These are phyloP conservation scores for Hermetia illucens DNA, from an alignment of 1,140 invertebrate genomes.

Conservation along the genomic window DNA sequence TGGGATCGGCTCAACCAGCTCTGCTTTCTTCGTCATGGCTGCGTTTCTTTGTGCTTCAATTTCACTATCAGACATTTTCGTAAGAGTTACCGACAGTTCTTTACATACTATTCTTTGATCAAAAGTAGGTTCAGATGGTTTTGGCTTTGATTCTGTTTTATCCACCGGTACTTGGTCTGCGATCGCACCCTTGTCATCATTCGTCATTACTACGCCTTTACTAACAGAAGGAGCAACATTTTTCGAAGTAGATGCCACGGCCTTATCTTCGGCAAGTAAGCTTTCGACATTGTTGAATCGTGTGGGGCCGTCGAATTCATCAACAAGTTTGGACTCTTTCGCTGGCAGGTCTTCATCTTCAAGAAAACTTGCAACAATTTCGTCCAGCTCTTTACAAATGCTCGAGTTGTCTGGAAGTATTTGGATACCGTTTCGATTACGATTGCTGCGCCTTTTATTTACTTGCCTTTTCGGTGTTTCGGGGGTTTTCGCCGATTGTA, in stretches of 20 bases:
- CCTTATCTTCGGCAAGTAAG: neutral
- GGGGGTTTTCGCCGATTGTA: no score
- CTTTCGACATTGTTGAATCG: neutral
- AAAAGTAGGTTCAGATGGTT: no score
- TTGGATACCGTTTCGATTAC: no score
- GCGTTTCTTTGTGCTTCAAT: no score
- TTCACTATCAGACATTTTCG: neutral
- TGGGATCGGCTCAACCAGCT: no score
- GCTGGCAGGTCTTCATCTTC: neutral
- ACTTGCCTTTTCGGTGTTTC: no score
- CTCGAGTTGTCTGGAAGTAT: no score
- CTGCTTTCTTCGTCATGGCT: no score
- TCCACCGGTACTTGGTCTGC: neutral
- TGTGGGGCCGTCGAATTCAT: neutral
- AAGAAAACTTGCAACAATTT: neutral
- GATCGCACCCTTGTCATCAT: neutral
- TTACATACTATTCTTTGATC: constrained; percentile 1
- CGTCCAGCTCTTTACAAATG: neutral
- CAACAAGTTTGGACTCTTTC: no score
- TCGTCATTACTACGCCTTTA: neutral
- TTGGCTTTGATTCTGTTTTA: neutral
- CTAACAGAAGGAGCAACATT: neutral
- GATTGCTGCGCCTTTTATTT: no score
- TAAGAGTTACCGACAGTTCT: neutral
- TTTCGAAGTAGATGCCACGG: neutral